Evolutionary conservation across 2,113 vertebrate genomes (phyloP).

Genomic region (Pteronura brasiliensis): DNA sequence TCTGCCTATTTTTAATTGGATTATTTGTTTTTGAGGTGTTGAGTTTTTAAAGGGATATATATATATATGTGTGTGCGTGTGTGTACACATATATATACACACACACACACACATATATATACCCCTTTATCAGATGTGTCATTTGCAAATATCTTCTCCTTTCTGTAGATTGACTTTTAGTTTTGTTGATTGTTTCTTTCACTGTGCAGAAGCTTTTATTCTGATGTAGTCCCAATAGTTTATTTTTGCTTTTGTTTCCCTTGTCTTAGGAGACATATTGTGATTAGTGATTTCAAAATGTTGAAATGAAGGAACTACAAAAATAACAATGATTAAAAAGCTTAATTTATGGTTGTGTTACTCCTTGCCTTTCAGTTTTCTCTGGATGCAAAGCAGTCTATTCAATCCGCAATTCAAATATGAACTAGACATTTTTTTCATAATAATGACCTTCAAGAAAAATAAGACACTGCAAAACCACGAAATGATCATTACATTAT

Average conservation of each 20-base stretch:
- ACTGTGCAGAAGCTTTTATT: background rate
- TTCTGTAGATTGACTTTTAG: background rate
- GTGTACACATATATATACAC: too few relatives aligned
- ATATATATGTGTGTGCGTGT: too few relatives aligned
- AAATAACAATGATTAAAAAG: background rate
- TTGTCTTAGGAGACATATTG: background rate
- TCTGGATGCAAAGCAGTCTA: background rate
- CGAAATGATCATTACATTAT: background rate
- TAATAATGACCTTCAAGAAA: slow-evolving; percentile 6
- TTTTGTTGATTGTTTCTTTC: background rate
- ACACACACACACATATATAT: too few relatives aligned
- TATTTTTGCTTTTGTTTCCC: background rate
- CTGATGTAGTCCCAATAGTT: background rate
- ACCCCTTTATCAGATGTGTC: background rate
- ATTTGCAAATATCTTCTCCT: background rate
- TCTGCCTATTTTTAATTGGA: background rate
- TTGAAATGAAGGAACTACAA: background rate
- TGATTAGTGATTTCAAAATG: background rate
- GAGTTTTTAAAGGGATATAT: background rate
- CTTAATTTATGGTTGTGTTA: background rate
- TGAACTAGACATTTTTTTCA: background rate
- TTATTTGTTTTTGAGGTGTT: background rate
- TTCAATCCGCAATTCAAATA: background rate
- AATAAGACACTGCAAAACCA: background rate
- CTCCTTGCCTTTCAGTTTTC: background rate